These are phyloP conservation scores for Eupithecia exiguata DNA, from an alignment of 2,888 invertebrate species.

Conservation along the genomic window DNA sequence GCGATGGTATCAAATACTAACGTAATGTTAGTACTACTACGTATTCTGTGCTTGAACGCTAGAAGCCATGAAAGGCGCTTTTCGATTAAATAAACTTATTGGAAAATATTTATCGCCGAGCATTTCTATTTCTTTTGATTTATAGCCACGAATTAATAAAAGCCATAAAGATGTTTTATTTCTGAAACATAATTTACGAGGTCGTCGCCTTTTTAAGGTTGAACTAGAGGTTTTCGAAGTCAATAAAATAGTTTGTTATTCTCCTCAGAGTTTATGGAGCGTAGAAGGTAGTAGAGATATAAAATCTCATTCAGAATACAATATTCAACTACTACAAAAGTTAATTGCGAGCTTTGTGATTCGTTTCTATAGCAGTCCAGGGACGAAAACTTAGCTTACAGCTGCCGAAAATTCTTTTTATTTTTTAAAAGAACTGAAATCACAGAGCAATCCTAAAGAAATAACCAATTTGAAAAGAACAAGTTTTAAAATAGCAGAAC, in stretches of 20 bases:
- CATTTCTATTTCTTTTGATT: slow-evolving; percentile 14
- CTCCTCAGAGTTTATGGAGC: slow-evolving; percentile 36
- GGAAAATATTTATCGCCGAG: slow-evolving; percentile 10
- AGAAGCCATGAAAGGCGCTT: background rate
- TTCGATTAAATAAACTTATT: slow-evolving; percentile 13
- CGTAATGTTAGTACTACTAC: background rate
- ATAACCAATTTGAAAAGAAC: background rate
- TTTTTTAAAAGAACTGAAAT: background rate
- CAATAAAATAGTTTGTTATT: slow-evolving; percentile 44
- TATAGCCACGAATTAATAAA: slow-evolving; percentile 9
- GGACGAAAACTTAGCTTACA: slow-evolving; percentile 15
- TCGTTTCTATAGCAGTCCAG: slow-evolving; percentile 22
- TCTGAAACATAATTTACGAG: slow-evolving; percentile 13
- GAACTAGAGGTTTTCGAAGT: slow-evolving; percentile 27
- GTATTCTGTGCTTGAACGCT: background rate
- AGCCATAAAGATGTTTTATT: slow-evolving; percentile 15
- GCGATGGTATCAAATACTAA: background rate
- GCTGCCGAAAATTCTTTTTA: background rate
- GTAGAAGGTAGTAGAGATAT: slow-evolving; percentile 31
- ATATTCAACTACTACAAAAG: slow-evolving; percentile 28
- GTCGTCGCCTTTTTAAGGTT: background rate
- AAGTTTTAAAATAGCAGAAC: background rate
- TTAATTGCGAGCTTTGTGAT: slow-evolving; percentile 29
- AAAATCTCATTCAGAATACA: slow-evolving; percentile 37
- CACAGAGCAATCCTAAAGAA: background rate